These are phyloP conservation scores for Smittia sp. DNA, from an alignment of 2,888 invertebrate genomes.

Conservation along the genomic window DNA sequence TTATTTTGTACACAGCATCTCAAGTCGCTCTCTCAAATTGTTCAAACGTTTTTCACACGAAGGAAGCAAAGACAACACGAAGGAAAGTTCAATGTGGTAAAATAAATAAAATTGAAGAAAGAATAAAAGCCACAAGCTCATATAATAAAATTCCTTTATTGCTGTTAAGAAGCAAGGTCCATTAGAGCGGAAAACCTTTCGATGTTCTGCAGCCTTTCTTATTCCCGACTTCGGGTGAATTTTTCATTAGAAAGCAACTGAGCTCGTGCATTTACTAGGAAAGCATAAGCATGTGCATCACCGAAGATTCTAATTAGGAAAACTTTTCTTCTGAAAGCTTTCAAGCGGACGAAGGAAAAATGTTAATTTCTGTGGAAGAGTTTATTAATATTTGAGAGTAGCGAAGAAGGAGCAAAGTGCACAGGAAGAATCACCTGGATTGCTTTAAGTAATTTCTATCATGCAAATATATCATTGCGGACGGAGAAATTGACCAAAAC, in stretches of 20 bases:
- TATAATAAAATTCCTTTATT: conserved; percentile 17
- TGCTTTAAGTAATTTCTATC: conserved; percentile 14
- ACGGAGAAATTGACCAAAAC: background rate
- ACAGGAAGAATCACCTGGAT: no score
- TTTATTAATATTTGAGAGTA: no score
- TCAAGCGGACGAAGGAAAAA: conserved; percentile 2
- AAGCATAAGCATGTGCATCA: conserved; percentile 28
- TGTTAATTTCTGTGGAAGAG: conserved; percentile 29
- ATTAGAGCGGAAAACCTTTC: background rate
- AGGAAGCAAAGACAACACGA: background rate
- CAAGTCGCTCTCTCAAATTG: conserved; percentile 21
- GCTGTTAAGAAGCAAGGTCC: conserved; percentile 16
- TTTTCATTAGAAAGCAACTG: conserved; percentile 15
- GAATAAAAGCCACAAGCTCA: background rate
- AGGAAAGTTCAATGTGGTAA: conserved; percentile 28
- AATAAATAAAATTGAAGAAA: conserved; percentile 34
- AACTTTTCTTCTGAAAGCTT: background rate
- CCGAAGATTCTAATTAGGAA: conserved; percentile 2
- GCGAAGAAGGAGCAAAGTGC: no score
- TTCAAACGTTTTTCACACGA: conserved; percentile 20
- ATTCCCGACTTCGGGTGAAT: background rate
- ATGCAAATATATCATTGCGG: conserved; percentile 35
- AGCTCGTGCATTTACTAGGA: conserved; percentile 1
- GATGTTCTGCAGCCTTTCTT: background rate
- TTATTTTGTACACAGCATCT: conserved; percentile 1